Evolutionary conservation across 92 coral and sea anemone genomes (phyloP).

Genomic region (Umimayanthus chanpuru): DNA sequence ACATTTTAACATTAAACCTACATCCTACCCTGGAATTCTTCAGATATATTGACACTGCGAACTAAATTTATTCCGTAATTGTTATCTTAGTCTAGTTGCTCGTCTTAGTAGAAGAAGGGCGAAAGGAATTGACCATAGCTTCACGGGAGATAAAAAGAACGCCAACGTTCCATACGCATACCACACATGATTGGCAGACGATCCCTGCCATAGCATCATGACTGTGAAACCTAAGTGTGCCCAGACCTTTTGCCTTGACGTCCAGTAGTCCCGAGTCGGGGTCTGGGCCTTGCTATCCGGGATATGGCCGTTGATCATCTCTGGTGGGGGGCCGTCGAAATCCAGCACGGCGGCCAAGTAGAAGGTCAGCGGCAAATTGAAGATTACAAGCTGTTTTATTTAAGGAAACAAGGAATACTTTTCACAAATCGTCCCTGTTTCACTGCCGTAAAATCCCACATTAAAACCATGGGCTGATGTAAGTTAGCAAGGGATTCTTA

Average conservation of each 20-base stretch:
- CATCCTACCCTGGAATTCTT: background rate
- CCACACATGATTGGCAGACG: conserved; percentile 70
- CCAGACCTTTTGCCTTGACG: conserved; percentile 40
- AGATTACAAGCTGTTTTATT: conserved; percentile 68
- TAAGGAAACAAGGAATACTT: background rate
- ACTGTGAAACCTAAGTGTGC: conserved; percentile 63
- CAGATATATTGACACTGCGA: background rate
- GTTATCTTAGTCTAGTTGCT: conserved; percentile 33
- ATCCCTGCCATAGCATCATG: conserved; percentile 72
- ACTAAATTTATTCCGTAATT: background rate
- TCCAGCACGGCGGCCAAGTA: conserved; percentile 83
- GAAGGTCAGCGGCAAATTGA: conserved; percentile 77
- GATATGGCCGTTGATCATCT: conserved; percentile 33
- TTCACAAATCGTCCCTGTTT: no score
- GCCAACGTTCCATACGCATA: conserved; percentile 83
- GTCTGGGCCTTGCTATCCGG: conserved; percentile 20
- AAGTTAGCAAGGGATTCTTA: no score
- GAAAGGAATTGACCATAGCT: conserved; percentile 84
- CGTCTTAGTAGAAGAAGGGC: conserved; percentile 47
- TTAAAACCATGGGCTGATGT: no score
- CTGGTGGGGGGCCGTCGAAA: conserved; percentile 39
- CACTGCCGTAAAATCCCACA: no score
- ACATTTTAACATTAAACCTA: background rate
- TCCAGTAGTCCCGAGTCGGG: conserved; percentile 43
- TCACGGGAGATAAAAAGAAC: conserved; percentile 82